These are phyloP conservation scores for Caenorhabditis elegans DNA, from an alignment of 1,140 invertebrate genomes.

Conservation along the genomic window WBcel235 BX284605.5:8660501-8661000, in stretches of 20 bases:
- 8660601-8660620: background rate
- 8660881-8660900: background rate
- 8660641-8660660: background rate
- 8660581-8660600: slow-evolving; percentile 24
- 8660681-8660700: slow-evolving; percentile 24
- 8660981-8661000: too few species aligned
- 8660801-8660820: background rate
- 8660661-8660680: background rate
- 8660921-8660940: too few species aligned
- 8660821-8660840: slow-evolving; percentile 28
- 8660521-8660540: background rate
- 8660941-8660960: too few species aligned
- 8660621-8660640: background rate
- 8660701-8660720: slow-evolving; percentile 24
- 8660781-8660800: background rate
- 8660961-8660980: too few species aligned
- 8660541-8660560: background rate
- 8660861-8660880: background rate
- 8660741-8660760: background rate
- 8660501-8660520: background rate
- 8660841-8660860: background rate
- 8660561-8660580: slow-evolving; percentile 1
- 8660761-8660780: background rate
- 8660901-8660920: too few species aligned
- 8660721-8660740: background rate